These are phyloP conservation scores for Varanus komodoensis DNA, from an alignment of 2,113 vertebrate species.

Conservation along the genomic window DNA sequence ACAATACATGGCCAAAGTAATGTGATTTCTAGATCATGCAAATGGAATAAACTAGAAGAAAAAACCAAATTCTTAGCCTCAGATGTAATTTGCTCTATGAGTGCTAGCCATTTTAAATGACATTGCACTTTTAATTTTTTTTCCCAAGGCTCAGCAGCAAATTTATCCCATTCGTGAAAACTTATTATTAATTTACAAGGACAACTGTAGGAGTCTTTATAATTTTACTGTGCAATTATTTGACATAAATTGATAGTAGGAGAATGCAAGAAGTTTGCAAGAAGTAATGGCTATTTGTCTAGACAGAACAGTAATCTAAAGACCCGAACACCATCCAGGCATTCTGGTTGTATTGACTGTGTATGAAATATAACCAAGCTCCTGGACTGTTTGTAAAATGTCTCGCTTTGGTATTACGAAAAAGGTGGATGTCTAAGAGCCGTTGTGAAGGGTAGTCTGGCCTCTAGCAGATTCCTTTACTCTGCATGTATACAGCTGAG, in stretches of 20 bases:
- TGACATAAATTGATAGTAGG: slow-evolving; percentile 80
- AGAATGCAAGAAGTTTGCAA: slow-evolving; percentile 77
- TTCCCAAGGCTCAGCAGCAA: slow-evolving; percentile 85
- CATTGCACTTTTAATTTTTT: slow-evolving; percentile 89
- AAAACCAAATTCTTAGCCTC: slow-evolving; percentile 85
- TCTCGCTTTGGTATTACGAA: slow-evolving; percentile 76
- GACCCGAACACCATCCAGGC: slow-evolving; percentile 62
- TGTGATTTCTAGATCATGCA: slow-evolving; percentile 90
- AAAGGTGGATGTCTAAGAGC: slow-evolving; percentile 73
- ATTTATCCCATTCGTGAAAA: slow-evolving; percentile 88
- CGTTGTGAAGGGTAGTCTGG: slow-evolving; percentile 73
- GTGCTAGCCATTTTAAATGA: slow-evolving; percentile 90
- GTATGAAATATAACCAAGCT: slow-evolving; percentile 65
- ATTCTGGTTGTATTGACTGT: slow-evolving; percentile 48
- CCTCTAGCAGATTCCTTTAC: slow-evolving; percentile 84
- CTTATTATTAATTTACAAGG: slow-evolving; percentile 89
- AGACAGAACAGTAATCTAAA: slow-evolving; percentile 57
- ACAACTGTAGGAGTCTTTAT: slow-evolving; percentile 86
- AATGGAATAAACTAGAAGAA: slow-evolving; percentile 86
- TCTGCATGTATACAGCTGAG: slow-evolving; percentile 86
- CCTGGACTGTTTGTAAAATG: slow-evolving; percentile 67
- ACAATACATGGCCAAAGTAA: slow-evolving; percentile 91
- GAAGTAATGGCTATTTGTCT: slow-evolving; percentile 78
- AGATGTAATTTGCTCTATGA: slow-evolving; percentile 88
- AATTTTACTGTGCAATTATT: slow-evolving; percentile 86